These are phyloP conservation scores for Rhamnusium bicolor DNA, from an alignment of 2,888 invertebrate genomes.

Conservation along the genomic window DNA sequence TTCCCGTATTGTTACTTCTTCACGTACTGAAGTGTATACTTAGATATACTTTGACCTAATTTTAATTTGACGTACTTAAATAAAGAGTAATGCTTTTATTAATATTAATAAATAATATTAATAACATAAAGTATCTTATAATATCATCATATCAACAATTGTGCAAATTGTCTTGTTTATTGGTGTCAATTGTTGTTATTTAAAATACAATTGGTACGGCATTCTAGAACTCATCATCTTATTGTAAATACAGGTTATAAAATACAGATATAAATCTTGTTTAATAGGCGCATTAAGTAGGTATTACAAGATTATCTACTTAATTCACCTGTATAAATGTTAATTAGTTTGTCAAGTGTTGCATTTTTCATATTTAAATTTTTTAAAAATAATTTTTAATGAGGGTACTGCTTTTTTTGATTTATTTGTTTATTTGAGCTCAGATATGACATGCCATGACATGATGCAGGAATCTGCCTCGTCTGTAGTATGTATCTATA, in stretches of 20 bases:
- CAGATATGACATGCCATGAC: no score
- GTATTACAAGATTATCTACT: background rate
- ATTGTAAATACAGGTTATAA: constrained; percentile 21
- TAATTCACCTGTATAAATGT: background rate
- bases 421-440: no score
- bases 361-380: no score
- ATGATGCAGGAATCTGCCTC: no score
- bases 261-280: background rate
- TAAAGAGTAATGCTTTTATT: constrained; percentile 14
- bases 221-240: constrained; percentile 34
- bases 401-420: no score
- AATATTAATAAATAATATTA: constrained; percentile 3
- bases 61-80: background rate
- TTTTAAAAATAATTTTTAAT: no score
- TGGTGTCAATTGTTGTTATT: constrained; percentile 56
- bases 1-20: no score
- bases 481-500: no score
- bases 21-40: no score
- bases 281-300: background rate
- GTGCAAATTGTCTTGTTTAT: constrained; percentile 52
- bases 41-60: background rate
- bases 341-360: no score
- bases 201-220: constrained; percentile 47
- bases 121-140: constrained; percentile 8
- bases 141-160: constrained; percentile 38